Evolutionary conservation across 2,113 vertebrate genomes (phyloP), one percentile per base, ranked within the genome.

Genomic region (Geothlypis trichas): DNA sequence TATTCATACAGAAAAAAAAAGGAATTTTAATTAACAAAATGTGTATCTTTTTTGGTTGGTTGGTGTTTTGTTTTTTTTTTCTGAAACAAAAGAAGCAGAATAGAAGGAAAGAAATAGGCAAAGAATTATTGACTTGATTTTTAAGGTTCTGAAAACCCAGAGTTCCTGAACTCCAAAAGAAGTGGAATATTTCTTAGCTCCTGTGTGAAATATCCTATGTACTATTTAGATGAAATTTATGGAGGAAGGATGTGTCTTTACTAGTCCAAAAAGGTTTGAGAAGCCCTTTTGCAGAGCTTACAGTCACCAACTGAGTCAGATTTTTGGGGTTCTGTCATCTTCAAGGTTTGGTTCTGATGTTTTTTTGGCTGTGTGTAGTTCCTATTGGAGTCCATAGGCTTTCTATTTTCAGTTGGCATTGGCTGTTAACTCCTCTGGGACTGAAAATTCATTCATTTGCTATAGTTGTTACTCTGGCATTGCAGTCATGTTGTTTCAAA

Each of bases 1-100:
- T 88, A 92, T 96, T 97, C 93, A 87, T 90, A 74, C 47, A 69
- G 69, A 18, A 47, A 35, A 66, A 65, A 78, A 39, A 16, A 44
- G 49, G 87, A 89, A 94, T 91, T 96, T 97, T 96, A 95, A 97
- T 96, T 94, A 93, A 96, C 46, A 97, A 97, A 97, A 97, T 93
- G 28, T 94, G 94, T 71, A 75, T 94, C 52, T 89, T 59, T 84
- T 91, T 94, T 77, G 82, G 19, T 5, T 28, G 13, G 41, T 6
- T 41, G 37, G 37, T 39, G 37, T 41, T 39, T 12, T 39, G 13
- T 46, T 44, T 51, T 92, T 95, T 96, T 68, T 93, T 96, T 93
- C 80, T 85, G 93, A 90, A 93, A 97, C 91, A 92, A 95, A 94
- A 82, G 85, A 47, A 93, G 42, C 9, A 1, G 59, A 19, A 17